Evolutionary conservation across 2,888 invertebrate species (phyloP), one percentile per base, ranked within the genome.

Genomic region (Cephus sareptanus): DNA sequence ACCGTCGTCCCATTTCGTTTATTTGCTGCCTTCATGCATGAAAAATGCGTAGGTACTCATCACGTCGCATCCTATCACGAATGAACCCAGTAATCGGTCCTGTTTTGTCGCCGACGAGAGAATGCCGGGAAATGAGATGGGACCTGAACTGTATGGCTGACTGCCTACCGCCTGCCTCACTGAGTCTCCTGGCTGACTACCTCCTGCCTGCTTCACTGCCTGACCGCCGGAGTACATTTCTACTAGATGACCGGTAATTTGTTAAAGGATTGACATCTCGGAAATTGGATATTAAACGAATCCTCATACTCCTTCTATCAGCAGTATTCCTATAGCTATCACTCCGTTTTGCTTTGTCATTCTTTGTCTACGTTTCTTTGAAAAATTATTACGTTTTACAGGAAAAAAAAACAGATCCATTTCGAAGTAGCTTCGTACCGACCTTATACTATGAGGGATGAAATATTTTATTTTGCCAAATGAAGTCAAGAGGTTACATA

Each of bases 201-300:
- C 56, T 56, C 56, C 56, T 56, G 56, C 56, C 56, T 56, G 56
- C 56, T 56, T 23, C 56, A 23, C 56, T 56, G 56, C 23, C 56
- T 56, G 56, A 56, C 56, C 56, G 1, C 56, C 23, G 23, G 56
- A 56, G 56, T 23, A 56, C 56, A 9, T 56, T 56, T 56, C 56
- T 56, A 56, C 56, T 56, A 79, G 82, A 87, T 85, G 87, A 84
- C 85, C 85, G 82, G 86, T 88, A 89, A 89, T 89, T 88, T 86
- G 88, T 87, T 86, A 88, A 88, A 82, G 85, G 87, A 89, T 87
- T 89, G 89, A 89, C 89, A 85, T 89, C 86, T 85, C 87, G 88
- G 87, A 89, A 89, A 90, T 89, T 89, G 89, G 87, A 89, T 89
- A 89, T 89, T 89, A 90, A 90, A 87, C 87, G 85, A 75, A 71